These are phyloP conservation scores for Hypomecis punctinalis DNA, from an alignment of 2,888 invertebrate genomes.

Conservation along the genomic window DNA sequence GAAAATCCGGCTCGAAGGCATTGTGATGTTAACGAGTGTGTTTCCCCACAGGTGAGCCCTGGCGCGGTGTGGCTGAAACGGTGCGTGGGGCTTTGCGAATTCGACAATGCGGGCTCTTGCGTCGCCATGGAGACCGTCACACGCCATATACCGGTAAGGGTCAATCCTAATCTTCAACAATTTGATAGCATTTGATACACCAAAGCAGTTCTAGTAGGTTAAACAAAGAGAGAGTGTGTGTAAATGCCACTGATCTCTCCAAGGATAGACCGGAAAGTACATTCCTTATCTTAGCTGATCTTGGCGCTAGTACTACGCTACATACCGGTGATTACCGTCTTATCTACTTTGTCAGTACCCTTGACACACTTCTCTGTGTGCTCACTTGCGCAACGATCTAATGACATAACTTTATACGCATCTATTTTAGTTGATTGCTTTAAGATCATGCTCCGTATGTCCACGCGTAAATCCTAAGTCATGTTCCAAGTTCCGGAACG, in stretches of 20 bases:
- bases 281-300: slow-evolving; percentile 2
- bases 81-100: slow-evolving; percentile 76
- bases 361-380: slow-evolving; percentile 68
- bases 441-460: background rate
- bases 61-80: slow-evolving; percentile 77
- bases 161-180: too few relatives aligned
- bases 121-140: slow-evolving; percentile 60
- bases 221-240: background rate
- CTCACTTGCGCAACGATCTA: slow-evolving; percentile 53
- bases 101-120: slow-evolving; percentile 65
- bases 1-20: slow-evolving; percentile 62
- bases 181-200: background rate
- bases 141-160: slow-evolving; percentile 71
- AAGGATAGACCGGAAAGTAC: slow-evolving; percentile 18
- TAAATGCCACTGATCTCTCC: background rate
- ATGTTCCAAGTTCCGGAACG: slow-evolving; percentile 19
- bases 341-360: slow-evolving; percentile 64
- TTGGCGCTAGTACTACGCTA: slow-evolving; percentile 1
- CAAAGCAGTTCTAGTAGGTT: too few relatives aligned
- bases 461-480: slow-evolving; percentile 1
- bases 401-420: slow-evolving; percentile 62
- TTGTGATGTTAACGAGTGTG: slow-evolving; percentile 50
- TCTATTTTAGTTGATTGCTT: slow-evolving; percentile 41
- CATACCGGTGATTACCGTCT: slow-evolving; percentile 34
- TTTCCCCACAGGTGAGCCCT: slow-evolving; percentile 68